Percentiles rank a stretch among this genome's conserved stretches.
Evolutionary conservation across 1,140 invertebrate species (phyloP).

Genomic region (Oryctes rhinoceros): DNA sequence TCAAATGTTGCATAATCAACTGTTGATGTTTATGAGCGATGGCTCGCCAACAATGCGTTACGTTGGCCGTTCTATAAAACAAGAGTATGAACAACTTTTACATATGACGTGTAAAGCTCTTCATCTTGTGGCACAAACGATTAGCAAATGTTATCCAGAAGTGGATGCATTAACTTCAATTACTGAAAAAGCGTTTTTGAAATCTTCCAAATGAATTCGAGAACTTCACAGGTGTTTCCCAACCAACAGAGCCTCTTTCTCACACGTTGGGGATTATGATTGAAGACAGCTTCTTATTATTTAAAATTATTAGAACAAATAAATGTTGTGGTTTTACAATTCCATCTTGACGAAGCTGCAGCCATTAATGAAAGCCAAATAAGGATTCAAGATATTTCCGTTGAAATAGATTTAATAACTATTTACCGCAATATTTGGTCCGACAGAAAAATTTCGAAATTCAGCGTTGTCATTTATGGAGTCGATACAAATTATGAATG

Average conservation of each 20-base stretch:
- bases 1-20: background rate
- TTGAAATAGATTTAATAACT: background rate
- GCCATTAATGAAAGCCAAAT: background rate
- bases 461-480: too few species aligned
- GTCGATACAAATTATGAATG: too few species aligned
- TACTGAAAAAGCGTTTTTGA: background rate
- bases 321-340: background rate
- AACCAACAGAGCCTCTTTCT: background rate
- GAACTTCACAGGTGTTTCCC: background rate
- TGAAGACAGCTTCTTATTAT: too few species aligned
- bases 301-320: too few species aligned
- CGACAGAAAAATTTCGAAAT: background rate
- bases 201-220: background rate
- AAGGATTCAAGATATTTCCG: background rate
- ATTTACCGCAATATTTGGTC: background rate
- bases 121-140: background rate
- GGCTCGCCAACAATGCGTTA: background rate
- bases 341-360: background rate
- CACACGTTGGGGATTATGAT: background rate
- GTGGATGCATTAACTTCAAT: background rate
- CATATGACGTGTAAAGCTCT: background rate
- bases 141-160: background rate
- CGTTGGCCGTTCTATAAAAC: background rate
- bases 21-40: conserved; percentile 11
- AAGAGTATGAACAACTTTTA: background rate